Conservation (phyloP, 2,113 vertebrate genomes). For the Nestor notabilis region DNA sequence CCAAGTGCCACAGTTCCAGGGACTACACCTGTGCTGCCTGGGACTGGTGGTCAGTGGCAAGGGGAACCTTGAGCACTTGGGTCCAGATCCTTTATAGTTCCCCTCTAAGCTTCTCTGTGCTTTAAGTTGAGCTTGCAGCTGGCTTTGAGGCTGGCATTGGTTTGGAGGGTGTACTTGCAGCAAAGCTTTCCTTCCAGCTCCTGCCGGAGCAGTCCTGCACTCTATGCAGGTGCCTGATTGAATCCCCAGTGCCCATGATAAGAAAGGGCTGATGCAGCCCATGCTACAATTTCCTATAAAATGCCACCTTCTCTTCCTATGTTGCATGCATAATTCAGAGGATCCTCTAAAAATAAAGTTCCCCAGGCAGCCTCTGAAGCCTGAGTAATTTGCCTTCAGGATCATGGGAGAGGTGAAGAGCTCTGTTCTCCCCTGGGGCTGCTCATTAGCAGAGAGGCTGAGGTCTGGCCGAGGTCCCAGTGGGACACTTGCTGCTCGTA, state of each 20-base stretch:
- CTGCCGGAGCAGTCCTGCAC: accelerated
- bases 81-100: neutral
- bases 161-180: neutral
- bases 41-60: neutral
- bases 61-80: neutral
- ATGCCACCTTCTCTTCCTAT: neutral
- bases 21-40: neutral
- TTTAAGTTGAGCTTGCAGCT: neutral
- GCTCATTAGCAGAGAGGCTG: neutral
- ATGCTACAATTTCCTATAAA: neutral
- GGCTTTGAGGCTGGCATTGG: neutral
- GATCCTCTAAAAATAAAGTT: slow-evolving; percentile 57
- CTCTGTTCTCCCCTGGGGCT: neutral
- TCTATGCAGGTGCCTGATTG: neutral
- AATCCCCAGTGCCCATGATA: neutral
- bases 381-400: neutral
- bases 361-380: neutral
- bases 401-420: neutral
- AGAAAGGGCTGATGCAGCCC: neutral
- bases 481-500: accelerated
- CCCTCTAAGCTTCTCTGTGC: neutral
- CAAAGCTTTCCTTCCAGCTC: neutral
- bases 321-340: slow-evolving; percentile 56
- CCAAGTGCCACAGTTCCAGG: neutral
- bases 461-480: neutral